Conservation (phyloP, 2,113 vertebrate species). For the Phainopepla nitens region DNA sequence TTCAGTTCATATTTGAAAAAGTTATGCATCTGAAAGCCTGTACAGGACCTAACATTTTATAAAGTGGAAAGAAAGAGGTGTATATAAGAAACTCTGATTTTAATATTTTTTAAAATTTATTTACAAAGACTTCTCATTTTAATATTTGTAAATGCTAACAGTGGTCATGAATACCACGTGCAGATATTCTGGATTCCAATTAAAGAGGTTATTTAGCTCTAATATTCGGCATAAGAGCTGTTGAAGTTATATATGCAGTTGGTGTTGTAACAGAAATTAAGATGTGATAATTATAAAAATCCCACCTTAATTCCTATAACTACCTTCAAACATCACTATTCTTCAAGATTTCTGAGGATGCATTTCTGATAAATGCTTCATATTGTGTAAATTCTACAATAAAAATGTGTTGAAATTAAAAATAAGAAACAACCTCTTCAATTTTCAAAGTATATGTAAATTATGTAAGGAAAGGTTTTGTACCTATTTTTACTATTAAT, state of each 20-base stretch:
- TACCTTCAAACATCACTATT: neutral
- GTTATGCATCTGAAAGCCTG: neutral
- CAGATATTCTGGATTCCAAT: neutral
- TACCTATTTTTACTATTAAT: neutral
- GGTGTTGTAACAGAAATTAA: neutral
- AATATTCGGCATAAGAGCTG: neutral
- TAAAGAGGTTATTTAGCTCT: neutral
- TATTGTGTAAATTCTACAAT: neutral
- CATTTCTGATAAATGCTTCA: neutral
- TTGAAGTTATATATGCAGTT: neutral
- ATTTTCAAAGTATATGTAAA: neutral
- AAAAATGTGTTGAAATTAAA: neutral
- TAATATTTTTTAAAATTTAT: fast-evolving
- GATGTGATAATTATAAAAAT: neutral
- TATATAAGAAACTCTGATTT: neutral
- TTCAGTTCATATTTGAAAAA: neutral
- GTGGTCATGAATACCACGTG: neutral
- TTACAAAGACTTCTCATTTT: neutral
- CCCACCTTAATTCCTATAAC: neutral
- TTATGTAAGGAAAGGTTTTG: neutral
- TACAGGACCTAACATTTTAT: neutral
- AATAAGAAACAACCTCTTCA: fast-evolving
- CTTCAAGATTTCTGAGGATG: neutral
- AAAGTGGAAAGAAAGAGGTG: neutral
- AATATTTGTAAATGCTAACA: neutral